Percentiles rank a stretch among this genome's conserved stretches.
These are phyloP conservation scores for Trichacis sp. DNA, from an alignment of 2,888 invertebrate species.

Conservation along the genomic window DNA sequence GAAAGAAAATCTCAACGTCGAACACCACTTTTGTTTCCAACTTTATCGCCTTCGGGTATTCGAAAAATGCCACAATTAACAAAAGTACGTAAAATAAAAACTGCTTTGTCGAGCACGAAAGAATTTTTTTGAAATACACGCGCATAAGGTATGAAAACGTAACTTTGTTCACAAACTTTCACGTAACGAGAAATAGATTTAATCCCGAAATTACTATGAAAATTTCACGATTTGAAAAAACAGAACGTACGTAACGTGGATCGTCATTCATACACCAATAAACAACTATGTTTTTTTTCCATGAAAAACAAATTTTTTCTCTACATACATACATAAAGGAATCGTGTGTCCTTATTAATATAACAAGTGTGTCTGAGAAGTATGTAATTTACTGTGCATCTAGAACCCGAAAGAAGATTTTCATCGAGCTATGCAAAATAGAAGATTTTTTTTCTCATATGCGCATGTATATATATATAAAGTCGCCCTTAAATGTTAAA, in stretches of 20 bases:
- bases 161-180: constrained; percentile 2
- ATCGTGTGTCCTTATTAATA: constrained; percentile 40
- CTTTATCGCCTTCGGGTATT: background rate
- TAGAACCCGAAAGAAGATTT: constrained; percentile 62
- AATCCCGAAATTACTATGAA: background rate
- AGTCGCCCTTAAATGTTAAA: constrained; percentile 64
- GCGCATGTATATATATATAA: constrained; percentile 61
- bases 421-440: constrained; percentile 68
- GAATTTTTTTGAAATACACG: constrained; percentile 2
- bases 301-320: constrained; percentile 16
- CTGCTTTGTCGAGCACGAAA: background rate
- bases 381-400: constrained; percentile 62
- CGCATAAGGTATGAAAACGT: background rate
- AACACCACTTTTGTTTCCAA: background rate
- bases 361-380: constrained; percentile 41
- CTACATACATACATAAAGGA: constrained; percentile 40
- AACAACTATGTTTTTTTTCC: constrained; percentile 13
- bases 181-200: background rate
- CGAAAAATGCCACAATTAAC: background rate
- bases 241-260: constrained; percentile 11
- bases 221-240: background rate
- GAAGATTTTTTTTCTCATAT: constrained; percentile 61
- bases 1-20: constrained; percentile 1
- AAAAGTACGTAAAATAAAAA: constrained; percentile 4
- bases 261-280: constrained; percentile 12